Percentiles rank a stretch among this genome's conserved stretches.
These are phyloP conservation scores for Pangasius djambal DNA, from an alignment of 2,797 vertebrate genomes.

Conservation along the genomic window DNA sequence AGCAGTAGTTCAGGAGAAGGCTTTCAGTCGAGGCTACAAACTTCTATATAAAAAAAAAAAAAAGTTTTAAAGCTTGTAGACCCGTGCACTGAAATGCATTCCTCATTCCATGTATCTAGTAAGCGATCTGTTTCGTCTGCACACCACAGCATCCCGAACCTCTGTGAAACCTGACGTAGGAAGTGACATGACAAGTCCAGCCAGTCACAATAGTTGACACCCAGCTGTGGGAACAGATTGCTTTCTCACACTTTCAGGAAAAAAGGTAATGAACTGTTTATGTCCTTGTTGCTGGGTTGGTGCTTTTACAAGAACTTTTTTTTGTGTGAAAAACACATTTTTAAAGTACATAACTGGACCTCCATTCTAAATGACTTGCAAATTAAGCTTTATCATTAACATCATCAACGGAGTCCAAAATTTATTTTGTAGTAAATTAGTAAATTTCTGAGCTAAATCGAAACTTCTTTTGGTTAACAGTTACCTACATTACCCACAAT, in stretches of 20 bases:
- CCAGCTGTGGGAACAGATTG: constrained; percentile 9
- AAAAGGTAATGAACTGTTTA: background rate
- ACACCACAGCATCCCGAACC: too few species aligned
- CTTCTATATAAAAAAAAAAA: background rate
- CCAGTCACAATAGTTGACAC: background rate
- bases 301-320: background rate
- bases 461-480: background rate
- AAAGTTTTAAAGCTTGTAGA: background rate
- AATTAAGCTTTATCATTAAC: background rate
- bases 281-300: background rate
- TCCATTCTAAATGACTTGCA: background rate
- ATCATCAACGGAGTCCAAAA: background rate
- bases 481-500: background rate
- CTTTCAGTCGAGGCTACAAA: background rate
- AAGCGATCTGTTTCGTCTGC: background rate
- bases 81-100: background rate
- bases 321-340: background rate
- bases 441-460: background rate
- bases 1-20: background rate
- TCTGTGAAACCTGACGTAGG: background rate
- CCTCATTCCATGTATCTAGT: background rate
- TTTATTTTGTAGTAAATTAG: background rate
- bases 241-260: constrained; percentile 7
- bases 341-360: background rate
- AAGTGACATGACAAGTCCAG: background rate